Evolutionary conservation across 2,797 vertebrate genomes (phyloP).

Genomic region (Poeciliopsis gracilis): DNA sequence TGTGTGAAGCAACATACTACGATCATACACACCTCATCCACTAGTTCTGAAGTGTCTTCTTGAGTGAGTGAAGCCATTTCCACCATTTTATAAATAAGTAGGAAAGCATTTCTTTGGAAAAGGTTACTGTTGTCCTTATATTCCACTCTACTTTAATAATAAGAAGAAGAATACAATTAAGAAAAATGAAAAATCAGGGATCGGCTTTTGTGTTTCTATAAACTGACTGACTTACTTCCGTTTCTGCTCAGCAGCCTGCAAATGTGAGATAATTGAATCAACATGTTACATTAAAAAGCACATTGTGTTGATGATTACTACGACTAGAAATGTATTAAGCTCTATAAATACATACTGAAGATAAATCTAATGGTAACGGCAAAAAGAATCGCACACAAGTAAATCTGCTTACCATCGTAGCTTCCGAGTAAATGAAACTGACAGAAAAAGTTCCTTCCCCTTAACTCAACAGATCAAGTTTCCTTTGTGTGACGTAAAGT

Average conservation of each 20-base stretch:
- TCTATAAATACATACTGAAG: background rate
- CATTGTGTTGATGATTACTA: background rate
- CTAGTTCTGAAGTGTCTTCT: background rate
- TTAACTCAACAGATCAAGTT: background rate
- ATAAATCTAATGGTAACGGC: background rate
- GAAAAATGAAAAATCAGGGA: background rate
- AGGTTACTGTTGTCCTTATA: fast-evolving
- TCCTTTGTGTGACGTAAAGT: background rate
- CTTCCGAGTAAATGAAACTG: background rate
- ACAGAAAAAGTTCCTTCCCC: background rate
- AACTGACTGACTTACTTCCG: background rate
- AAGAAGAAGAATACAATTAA: background rate
- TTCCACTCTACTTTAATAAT: conserved; percentile 1
- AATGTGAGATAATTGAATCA: background rate
- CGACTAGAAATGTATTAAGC: background rate
- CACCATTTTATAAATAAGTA: background rate
- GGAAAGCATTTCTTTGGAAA: background rate
- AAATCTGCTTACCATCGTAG: conserved; percentile 27
- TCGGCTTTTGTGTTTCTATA: background rate
- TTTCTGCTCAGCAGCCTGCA: fast-evolving
- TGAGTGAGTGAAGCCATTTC: fast-evolving
- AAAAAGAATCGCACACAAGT: background rate
- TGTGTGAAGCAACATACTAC: background rate
- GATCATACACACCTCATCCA: conserved; percentile 46
- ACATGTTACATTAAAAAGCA: background rate